These are phyloP conservation scores for Pilophorus perplexus DNA, from an alignment of 2,888 invertebrate species.

Conservation along the genomic window DNA sequence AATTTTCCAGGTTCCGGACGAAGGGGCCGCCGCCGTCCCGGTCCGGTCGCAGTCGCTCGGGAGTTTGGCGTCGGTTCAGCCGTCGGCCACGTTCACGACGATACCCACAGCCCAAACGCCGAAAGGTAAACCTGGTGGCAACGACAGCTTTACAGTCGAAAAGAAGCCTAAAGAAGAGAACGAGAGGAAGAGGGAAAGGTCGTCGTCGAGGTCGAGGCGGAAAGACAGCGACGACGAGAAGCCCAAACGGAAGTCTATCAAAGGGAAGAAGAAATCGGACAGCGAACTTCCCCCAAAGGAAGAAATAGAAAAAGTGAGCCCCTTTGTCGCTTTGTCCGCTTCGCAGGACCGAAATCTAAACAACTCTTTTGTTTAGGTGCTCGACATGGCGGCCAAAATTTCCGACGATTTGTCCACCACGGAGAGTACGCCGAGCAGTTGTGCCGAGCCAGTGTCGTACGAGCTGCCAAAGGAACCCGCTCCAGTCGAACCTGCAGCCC, in stretches of 20 bases:
- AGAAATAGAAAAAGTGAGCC: slow-evolving; percentile 44
- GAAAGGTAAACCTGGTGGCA: background rate
- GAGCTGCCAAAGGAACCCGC: slow-evolving; percentile 1
- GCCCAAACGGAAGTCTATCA: slow-evolving; percentile 49
- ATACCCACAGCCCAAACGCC: background rate
- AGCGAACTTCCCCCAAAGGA: slow-evolving; percentile 33
- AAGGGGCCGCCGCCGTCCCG: slow-evolving; percentile 43
- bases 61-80: slow-evolving; percentile 47
- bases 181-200: slow-evolving; percentile 44
- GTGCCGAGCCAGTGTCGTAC: slow-evolving; percentile 1
- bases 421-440: slow-evolving; percentile 20
- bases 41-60: slow-evolving; percentile 49
- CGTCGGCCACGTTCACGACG: slow-evolving; percentile 16
- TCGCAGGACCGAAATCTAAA: too few relatives aligned
- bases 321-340: too few relatives aligned
- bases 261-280: slow-evolving; percentile 46
- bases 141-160: slow-evolving; percentile 20
- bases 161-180: slow-evolving; percentile 40
- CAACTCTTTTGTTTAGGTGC: too few relatives aligned
- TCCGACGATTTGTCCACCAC: slow-evolving; percentile 6
- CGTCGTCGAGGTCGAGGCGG: slow-evolving; percentile 53
- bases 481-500: background rate
- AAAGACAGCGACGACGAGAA: slow-evolving; percentile 58
- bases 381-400: slow-evolving; percentile 13
- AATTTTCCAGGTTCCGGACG: slow-evolving; percentile 37